These are phyloP conservation scores for Lepus oiostolus DNA, from an alignment of 2,797 vertebrate species.

Conservation along the genomic window DNA sequence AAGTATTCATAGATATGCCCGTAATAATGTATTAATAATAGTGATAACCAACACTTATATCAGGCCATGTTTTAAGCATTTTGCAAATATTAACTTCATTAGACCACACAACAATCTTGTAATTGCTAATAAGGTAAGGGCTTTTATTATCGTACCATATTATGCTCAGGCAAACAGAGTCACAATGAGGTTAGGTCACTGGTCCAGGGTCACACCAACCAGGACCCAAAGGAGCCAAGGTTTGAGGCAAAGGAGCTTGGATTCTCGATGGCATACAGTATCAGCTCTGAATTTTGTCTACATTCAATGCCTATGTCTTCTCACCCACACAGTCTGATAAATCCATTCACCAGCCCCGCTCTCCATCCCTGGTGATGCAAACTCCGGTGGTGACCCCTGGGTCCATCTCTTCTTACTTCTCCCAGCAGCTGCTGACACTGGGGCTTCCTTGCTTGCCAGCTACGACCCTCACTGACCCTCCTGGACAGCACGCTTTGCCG, in stretches of 20 bases:
- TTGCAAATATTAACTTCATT: not conserved
- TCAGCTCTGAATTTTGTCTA: not conserved
- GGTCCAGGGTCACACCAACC: not conserved
- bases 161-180: not conserved
- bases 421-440: fast-evolving
- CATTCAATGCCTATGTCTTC: not conserved
- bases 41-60: not conserved
- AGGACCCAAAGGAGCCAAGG: not conserved
- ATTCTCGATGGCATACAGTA: no score
- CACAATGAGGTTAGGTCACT: not conserved
- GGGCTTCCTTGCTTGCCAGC: not conserved
- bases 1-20: not conserved
- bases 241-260: not conserved
- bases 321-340: not conserved
- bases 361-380: not conserved
- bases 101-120: not conserved
- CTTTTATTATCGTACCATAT: not conserved
- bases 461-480: no score
- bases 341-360: no score
- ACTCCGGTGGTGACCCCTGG: fast-evolving
- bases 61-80: not conserved
- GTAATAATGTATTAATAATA: not conserved
- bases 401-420: fast-evolving
- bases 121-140: not conserved
- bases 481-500: not conserved